Evolutionary conservation across 2,888 invertebrate genomes (phyloP), one percentile per base, ranked within the genome.

Genomic region (Chrysodeixis includens): DNA sequence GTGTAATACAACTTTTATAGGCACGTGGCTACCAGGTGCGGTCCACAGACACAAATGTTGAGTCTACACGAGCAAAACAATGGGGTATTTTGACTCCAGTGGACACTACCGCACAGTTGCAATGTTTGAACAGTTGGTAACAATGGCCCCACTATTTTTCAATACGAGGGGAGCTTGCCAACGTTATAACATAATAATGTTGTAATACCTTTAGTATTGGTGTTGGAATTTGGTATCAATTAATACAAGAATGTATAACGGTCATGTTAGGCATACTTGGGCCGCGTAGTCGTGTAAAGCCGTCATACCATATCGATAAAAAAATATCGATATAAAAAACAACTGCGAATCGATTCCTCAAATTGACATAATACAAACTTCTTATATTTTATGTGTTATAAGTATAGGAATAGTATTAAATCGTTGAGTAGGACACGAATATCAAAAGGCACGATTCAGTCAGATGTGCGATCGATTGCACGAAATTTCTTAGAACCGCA

Each of bases 1-100:
- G 53, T 35, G 52, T 61, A 55, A 49, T 44, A 32, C 40, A 63
- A 61, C 66, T 73, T 75, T 63, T 65, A 55, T 54, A 66, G 81
- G 84, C 90, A 87, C 90, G 89, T 89, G 91, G 79, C 83, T 62
- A 71, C 88, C 93, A 92, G 92, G 90, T 92, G 93, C 69, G 64
- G 62, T 68, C 62, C 71, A 83, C 79, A 81, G 81, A 78, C 73
- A 81, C 71, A 75, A 76, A 74, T 91, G 89, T 92, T 92, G 89
- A 85, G 92, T 88, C 93, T 92, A 84, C 81, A 75, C 64, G 66
- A 55, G 53, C 68, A 77, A 85, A 90, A 93, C 93, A 93, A 93
- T 92, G 84, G 86, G 76, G 79, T 93, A 89, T 93, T 93, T 92
- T 90, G 93, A 92, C 93, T 92, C 85, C 83, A 73, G 69, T 83